Percentiles rank a stretch among this genome's conserved stretches.
Evolutionary conservation across 2,113 vertebrate genomes (phyloP).

Genomic region (Rutilus rutilus): DNA sequence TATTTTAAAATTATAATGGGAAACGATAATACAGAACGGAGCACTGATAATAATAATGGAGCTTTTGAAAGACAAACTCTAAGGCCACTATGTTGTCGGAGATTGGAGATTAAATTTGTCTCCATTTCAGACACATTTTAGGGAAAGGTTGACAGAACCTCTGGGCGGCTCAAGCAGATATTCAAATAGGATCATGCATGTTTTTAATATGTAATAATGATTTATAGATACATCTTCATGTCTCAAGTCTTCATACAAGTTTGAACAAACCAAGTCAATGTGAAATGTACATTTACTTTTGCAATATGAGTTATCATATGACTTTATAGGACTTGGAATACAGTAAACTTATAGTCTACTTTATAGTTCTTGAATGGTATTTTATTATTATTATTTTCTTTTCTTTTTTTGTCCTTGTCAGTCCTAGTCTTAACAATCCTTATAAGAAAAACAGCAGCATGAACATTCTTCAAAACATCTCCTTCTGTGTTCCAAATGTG

Average conservation of each 20-base stretch:
- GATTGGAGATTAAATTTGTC: neutral
- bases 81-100: constrained; percentile 2
- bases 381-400: no score
- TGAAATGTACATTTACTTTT: neutral
- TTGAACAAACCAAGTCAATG: neutral
- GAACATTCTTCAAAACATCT: neutral
- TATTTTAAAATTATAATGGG: constrained; percentile 15
- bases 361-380: no score
- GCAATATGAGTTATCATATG: neutral
- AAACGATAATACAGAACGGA: neutral
- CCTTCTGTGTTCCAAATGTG: neutral
- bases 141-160: neutral
- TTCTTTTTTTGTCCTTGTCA: neutral
- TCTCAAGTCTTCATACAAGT: neutral
- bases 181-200: neutral
- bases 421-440: neutral
- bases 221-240: constrained; percentile 1
- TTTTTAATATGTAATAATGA: neutral
- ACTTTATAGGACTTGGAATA: neutral
- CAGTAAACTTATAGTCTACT: neutral
- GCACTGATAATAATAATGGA: constrained; percentile 38
- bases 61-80: constrained; percentile 14
- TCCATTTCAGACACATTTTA: neutral
- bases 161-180: neutral
- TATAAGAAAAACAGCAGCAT: neutral